Evolutionary conservation across 2,113 vertebrate species (phyloP), one percentile per base, ranked within the genome.

Genomic region (Callionymus lyra): DNA sequence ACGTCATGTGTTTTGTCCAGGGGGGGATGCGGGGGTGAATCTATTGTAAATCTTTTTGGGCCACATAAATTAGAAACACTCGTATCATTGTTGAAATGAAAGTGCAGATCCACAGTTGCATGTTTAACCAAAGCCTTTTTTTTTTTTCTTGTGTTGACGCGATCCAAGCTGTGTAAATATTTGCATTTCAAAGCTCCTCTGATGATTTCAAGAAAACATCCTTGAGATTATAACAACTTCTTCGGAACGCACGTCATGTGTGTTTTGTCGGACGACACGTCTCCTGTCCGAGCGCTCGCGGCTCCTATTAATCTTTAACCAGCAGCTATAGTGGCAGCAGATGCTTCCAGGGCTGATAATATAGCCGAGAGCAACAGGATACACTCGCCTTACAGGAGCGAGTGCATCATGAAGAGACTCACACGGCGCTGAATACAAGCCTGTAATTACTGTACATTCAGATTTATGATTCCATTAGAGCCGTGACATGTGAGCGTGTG

Each of bases 301-400:
- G 68, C 79, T 56, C 38, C 63, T 51, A 70, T 86, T 83, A 86
- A 86, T 83, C 53, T 83, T 85, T 86, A 86, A 86, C 84, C 47
- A 63, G 50, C 53, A 48, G 43, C 57, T 59, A 38, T 56, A 57
- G 63, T 64, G 56, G 59, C 56, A 76, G 57, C 59, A 38, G 33
- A 57, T 55, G 65, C 72, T 75, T 82, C 80, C 70, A 77, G 69
- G 71, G 58, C 46, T 45, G 62, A 56, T 72, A 56, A 72, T 27
- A 5, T 4, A 27, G 4, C 21, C 21, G 47, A 67, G 63, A 70
- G 54, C 59, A 66, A 61, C 64, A 77, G 63, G 70, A 73, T 73
- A 71, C 65, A 34, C 47, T 50, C 10, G 12, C 32, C 50, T 56
- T 8, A 8, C 21, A 27, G 21, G 4, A 27, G 4, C 21, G 21